Evolutionary conservation across 1,140 invertebrate species (phyloP).

Genomic region (Scaptomyza montana): DNA sequence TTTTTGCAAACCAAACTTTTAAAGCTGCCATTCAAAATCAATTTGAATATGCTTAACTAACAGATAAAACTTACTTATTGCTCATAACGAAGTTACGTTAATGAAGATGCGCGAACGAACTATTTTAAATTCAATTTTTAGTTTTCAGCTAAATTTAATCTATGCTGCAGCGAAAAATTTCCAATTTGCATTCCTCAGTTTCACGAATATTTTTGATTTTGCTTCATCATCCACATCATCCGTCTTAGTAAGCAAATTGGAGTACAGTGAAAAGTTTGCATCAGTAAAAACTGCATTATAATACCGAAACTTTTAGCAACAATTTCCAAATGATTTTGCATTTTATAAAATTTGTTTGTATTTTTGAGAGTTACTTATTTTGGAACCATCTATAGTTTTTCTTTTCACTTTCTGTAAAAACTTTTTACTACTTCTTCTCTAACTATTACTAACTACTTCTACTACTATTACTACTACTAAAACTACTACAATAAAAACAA

Average conservation of each 20-base stretch:
- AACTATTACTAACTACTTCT: conserved; percentile 54
- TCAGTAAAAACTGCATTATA: not conserved
- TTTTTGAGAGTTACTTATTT: not conserved
- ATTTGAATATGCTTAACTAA: conserved; percentile 30
- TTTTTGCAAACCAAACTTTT: conserved; percentile 37
- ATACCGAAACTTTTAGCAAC: not conserved
- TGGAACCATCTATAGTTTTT: conserved; percentile 22
- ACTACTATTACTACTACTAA: conserved; percentile 56
- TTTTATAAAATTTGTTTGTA: not conserved
- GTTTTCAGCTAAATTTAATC: not conserved
- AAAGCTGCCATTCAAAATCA: conserved; percentile 5
- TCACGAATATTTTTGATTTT: not conserved
- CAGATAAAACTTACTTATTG: not conserved
- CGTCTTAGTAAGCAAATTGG: not conserved
- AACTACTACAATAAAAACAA: conserved; percentile 55
- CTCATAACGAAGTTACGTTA: not conserved
- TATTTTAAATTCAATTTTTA: not conserved
- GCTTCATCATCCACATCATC: not conserved
- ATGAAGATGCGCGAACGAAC: conserved; percentile 1
- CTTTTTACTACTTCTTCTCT: conserved; percentile 49
- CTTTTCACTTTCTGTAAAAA: conserved; percentile 64
- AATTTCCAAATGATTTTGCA: not conserved
- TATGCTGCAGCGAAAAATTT: not conserved
- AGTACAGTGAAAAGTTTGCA: not conserved
- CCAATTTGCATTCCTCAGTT: not conserved